Percentiles rank a stretch among this genome's conserved stretches.
Conservation (phyloP, 2,888 invertebrate species). For the Yponomeuta malinellus region DNA sequence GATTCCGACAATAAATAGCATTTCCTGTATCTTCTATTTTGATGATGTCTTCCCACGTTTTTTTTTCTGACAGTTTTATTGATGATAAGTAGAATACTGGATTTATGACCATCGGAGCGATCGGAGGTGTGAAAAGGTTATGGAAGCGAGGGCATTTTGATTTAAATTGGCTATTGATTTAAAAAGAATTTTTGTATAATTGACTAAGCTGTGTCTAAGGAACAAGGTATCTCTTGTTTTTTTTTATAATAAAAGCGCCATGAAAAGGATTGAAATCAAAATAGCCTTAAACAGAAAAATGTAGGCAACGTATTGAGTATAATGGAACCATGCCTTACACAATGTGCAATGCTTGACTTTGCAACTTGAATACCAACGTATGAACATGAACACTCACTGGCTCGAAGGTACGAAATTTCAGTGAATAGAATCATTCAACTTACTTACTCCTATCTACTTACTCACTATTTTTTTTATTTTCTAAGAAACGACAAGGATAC, state of each 20-base stretch:
- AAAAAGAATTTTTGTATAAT: too few species aligned
- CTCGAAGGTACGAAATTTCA: not conserved
- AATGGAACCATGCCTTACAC: not conserved
- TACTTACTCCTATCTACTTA: not conserved
- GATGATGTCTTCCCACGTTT: not conserved
- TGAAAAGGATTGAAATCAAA: too few species aligned
- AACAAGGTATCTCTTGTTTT: too few species aligned
- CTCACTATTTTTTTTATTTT: not conserved
- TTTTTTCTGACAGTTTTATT: not conserved
- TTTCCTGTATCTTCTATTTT: not conserved
- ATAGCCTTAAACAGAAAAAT: not conserved
- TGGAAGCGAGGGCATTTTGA: not conserved
- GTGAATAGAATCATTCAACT: not conserved
- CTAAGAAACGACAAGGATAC: slow-evolving; percentile 29
- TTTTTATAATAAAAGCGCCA: too few species aligned
- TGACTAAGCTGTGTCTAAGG: too few species aligned
- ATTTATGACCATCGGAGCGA: not conserved
- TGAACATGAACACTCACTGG: not conserved
- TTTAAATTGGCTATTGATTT: not conserved
- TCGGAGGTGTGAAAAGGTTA: slow-evolving; percentile 11
- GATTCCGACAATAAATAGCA: slow-evolving; percentile 4
- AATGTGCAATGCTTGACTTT: not conserved
- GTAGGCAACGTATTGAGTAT: not conserved
- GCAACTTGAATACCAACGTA: not conserved
- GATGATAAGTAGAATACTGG: not conserved